Percentiles rank a stretch among this genome's conserved stretches.
Evolutionary conservation across 2,797 vertebrate species (phyloP).

Genomic region (Crenichthys baileyi): DNA sequence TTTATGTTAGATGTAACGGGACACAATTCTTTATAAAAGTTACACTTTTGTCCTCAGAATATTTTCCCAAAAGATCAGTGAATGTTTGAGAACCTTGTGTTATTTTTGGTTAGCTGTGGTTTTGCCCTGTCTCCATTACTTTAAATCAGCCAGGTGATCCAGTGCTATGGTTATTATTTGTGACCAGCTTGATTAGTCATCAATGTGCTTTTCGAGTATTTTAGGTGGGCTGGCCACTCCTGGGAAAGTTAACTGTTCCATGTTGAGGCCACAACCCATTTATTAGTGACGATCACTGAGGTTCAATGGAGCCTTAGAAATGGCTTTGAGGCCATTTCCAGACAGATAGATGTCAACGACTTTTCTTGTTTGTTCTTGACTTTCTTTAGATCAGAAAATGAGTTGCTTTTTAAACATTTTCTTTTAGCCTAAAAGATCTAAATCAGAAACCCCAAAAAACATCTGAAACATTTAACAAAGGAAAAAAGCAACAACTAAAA

Average conservation of each 20-base stretch:
- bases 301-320: background rate
- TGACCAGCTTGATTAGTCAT: background rate
- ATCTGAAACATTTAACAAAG: background rate
- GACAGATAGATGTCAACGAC: background rate
- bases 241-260: background rate
- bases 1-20: background rate
- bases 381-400: background rate
- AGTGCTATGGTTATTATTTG: background rate
- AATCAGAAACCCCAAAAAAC: background rate
- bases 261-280: no score
- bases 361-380: background rate
- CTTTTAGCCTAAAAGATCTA: background rate
- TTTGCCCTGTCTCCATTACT: background rate
- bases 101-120: background rate
- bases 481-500: constrained; percentile 20
- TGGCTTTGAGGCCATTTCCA: background rate
- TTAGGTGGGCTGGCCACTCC: background rate
- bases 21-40: background rate
- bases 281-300: no score
- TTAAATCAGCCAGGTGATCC: background rate
- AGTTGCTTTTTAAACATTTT: background rate
- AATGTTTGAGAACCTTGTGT: background rate
- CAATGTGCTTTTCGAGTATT: background rate
- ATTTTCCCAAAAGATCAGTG: background rate
- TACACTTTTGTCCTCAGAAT: background rate